phyloP scores from a whole-genome alignment of 2,888 invertebrate genomes.

The Xestia c-nigrum region DNA sequence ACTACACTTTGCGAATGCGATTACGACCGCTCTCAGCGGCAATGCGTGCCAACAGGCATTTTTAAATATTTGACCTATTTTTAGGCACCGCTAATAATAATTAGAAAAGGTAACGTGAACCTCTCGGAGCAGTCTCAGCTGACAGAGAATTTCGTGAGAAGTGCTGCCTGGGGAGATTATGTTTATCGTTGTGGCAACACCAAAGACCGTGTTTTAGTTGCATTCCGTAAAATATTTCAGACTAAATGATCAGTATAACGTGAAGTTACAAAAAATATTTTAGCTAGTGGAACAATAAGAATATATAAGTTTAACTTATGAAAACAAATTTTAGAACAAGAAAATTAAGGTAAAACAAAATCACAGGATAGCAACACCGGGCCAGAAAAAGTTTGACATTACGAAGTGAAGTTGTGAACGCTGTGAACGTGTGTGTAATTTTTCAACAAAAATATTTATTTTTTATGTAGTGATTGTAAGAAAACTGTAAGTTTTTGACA shows the following conservation, averaged over 20 bases:
- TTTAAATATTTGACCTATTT: conserved; percentile 90
- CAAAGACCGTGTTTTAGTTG: not conserved
- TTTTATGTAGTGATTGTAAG: conserved; percentile 84
- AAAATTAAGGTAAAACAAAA: conserved; percentile 63
- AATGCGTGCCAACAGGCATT: conserved; percentile 86
- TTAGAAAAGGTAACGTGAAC: conserved; percentile 89
- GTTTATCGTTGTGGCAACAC: conserved; percentile 74
- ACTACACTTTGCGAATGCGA: conserved; percentile 78
- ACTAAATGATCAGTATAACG: not conserved
- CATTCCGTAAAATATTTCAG: not conserved
- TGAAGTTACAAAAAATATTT: not conserved
- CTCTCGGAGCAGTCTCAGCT: conserved; percentile 84
- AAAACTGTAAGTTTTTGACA: conserved; percentile 85
- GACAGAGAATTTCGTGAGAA: conserved; percentile 73
- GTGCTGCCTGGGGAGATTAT: conserved; percentile 68
- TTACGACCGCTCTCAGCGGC: conserved; percentile 80
- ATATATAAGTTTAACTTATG: not conserved
- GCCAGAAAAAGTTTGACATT: conserved; percentile 82
- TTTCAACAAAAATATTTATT: conserved; percentile 77
- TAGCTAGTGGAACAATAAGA: not conserved
- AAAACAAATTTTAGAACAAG: not conserved
- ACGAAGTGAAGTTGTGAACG: conserved; percentile 83
- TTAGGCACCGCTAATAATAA: conserved; percentile 89
- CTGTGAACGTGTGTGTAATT: conserved; percentile 88
- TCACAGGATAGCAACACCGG: conserved; percentile 76